Base-by-base conservation (phyloP, 2,888 invertebrate species). In the Pyrrhia umbra region DNA sequence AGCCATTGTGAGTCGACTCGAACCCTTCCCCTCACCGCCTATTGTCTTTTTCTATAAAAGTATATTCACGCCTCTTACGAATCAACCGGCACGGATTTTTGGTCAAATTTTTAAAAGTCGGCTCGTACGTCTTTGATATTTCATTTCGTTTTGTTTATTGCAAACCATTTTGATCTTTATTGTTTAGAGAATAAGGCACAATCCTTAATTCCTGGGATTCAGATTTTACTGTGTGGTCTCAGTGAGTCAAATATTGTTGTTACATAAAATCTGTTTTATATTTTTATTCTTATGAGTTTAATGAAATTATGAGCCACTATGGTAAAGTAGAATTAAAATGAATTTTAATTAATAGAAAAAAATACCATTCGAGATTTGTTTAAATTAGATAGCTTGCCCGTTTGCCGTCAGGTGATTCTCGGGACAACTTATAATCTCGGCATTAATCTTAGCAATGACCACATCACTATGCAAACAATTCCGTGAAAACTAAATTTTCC, bases 61-160 rank as follows among this genome's bases (percentile, higher is more conserved):
- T 73, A 56, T 75, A 78, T 81, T 81, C 79, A 83, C 85, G 77
- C 82, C 81, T 81, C 68, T 68, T 69, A 77, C 80, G 82, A 85
- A 86, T 85, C 81, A 84, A 78, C 59, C 68, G 64, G 42, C 45
- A 79, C 58, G 43, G 67, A 69, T 65, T 83, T 84, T 84, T 70
- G 72, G 75, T 68, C 54, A 77, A 77, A 80, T 75, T 77, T 79
- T 55, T 58, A 69, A 72, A 80, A 73, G 63, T 77, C 70, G 72
- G 56, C 59, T 69, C 51, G 30, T 42, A 70, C 75, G 76, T 74
- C 80, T 81, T 81, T 76, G 76, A 79, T 82, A 79, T 81, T 81
- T 74, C 52, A 76, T 78, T 78, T 52, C 60, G 52, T 60, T 50
- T 50, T 2, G 6, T 5, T n/a, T 18, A 49, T 55, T 43, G 9